Evolutionary conservation across 1,140 invertebrate genomes (phyloP).

Genomic region (Anoplophora glabripennis): DNA sequence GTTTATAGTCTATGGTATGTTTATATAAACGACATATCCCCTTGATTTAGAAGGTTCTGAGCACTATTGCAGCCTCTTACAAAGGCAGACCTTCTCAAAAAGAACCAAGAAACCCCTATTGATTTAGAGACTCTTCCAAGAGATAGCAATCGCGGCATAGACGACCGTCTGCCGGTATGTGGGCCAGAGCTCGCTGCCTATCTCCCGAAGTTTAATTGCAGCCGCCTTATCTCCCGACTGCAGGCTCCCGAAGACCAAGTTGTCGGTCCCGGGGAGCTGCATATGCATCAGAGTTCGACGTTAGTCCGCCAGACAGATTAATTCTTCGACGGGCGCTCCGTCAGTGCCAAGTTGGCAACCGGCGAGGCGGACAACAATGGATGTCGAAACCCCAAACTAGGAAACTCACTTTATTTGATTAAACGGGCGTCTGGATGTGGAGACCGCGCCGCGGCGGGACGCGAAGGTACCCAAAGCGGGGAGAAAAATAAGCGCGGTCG

Average conservation of each 20-base stretch:
- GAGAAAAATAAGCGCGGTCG: conserved; percentile 23
- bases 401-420: conserved; percentile 32
- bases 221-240: conserved; percentile 12
- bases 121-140: no score
- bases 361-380: conserved; percentile 16
- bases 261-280: conserved; percentile 1
- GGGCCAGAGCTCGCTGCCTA: no score
- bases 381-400: conserved; percentile 14
- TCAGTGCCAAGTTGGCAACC: conserved; percentile 2
- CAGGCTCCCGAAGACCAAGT: conserved; percentile 8
- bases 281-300: conserved; percentile 12
- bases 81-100: no score
- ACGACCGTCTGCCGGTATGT: no score
- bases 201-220: conserved; percentile 11
- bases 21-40: no score
- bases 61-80: no score
- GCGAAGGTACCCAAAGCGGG: conserved; percentile 4
- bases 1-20: no score
- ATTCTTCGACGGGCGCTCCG: neutral
- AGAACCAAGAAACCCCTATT: no score
- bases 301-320: neutral
- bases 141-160: no score
- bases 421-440: conserved; percentile 17
- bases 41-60: no score
- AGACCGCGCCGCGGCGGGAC: conserved; percentile 1